A percentile compares a stretch with the other conserved stretches of the same genome.
phyloP scores from a whole-genome alignment of 2,888 invertebrate genomes.

The Amphipyra berbera region DNA sequence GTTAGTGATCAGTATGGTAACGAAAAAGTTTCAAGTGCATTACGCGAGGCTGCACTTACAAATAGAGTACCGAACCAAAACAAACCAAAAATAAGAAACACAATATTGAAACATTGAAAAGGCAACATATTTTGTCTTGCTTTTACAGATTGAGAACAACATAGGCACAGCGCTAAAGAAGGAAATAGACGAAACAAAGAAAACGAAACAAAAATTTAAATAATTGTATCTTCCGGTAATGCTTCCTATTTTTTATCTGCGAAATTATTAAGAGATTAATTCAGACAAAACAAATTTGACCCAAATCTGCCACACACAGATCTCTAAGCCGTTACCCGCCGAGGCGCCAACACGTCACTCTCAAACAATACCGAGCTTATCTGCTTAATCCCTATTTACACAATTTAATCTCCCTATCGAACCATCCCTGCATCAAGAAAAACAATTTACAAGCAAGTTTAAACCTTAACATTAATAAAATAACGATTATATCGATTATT shows the following conservation, averaged over 20 bases:
- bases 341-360: slow-evolving; percentile 83
- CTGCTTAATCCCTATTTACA: slow-evolving; percentile 89
- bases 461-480: slow-evolving; percentile 70
- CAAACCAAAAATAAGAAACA: background rate
- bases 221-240: slow-evolving; percentile 14
- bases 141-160: too few relatives aligned
- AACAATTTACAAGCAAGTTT: slow-evolving; percentile 67
- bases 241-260: slow-evolving; percentile 27
- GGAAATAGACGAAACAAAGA: background rate
- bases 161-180: background rate
- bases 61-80: background rate
- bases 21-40: too few relatives aligned
- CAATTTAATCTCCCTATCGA: slow-evolving; percentile 83
- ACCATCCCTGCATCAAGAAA: slow-evolving; percentile 61
- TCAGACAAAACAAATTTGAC: slow-evolving; percentile 61
- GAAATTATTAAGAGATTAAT: slow-evolving; percentile 45
- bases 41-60: too few relatives aligned
- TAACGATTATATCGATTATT: slow-evolving; percentile 66
- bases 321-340: slow-evolving; percentile 62
- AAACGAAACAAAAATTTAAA: background rate
- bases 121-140: too few relatives aligned
- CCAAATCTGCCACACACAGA: slow-evolving; percentile 79
- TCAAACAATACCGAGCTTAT: slow-evolving; percentile 84
- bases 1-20: too few relatives aligned
- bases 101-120: background rate